These are phyloP conservation scores for Tetropium fuscum DNA, from an alignment of 2,888 invertebrate genomes.

Conservation along the genomic window DNA sequence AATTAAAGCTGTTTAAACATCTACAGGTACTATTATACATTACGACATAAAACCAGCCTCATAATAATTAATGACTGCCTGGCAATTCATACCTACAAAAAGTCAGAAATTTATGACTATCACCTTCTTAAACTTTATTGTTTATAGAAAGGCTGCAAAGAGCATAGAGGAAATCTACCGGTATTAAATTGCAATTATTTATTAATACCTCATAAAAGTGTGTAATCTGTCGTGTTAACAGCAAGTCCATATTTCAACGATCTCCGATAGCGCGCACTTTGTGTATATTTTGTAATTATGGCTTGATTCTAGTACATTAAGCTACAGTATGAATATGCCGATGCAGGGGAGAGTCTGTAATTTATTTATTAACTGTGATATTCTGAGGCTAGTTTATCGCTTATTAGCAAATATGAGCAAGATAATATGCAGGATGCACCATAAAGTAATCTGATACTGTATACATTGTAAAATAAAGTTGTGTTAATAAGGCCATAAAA, in stretches of 20 bases:
- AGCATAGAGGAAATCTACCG: background rate
- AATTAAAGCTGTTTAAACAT: background rate
- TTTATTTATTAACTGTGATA: background rate
- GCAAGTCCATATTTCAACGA: constrained; percentile 14
- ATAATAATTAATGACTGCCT: background rate
- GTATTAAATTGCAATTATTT: constrained; percentile 16
- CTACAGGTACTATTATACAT: background rate
- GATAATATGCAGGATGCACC: too few relatives aligned
- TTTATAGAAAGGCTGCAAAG: background rate
- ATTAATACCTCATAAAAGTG: constrained; percentile 19
- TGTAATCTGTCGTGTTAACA: constrained; percentile 25
- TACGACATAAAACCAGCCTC: background rate
- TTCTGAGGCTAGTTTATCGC: background rate
- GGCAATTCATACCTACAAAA: background rate
- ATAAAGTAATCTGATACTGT: too few relatives aligned
- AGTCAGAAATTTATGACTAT: constrained; percentile 7
- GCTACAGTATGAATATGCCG: constrained; percentile 1
- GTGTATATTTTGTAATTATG: constrained; percentile 11
- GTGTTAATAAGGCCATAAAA: too few relatives aligned
- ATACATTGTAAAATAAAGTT: too few relatives aligned
- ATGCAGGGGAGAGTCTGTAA: background rate
- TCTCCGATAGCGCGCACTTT: constrained; percentile 5
- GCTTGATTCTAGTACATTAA: background rate
- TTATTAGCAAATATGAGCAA: too few relatives aligned
- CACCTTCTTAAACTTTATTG: background rate